Evolutionary conservation across 2,888 invertebrate genomes (phyloP).

Genomic region (Eupithecia vulgata): DNA sequence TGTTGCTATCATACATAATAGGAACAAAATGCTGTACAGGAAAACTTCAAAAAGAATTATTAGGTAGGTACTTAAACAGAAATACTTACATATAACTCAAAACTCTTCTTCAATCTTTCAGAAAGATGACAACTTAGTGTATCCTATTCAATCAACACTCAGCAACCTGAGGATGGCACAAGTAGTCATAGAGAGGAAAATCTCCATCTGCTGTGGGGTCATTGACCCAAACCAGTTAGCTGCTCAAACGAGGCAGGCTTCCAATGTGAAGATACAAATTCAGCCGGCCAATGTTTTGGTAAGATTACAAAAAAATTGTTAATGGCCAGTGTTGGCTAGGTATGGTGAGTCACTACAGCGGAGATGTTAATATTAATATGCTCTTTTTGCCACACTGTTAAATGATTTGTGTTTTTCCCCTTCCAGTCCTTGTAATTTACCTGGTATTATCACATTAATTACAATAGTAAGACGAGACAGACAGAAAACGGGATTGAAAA

Average conservation of each 20-base stretch:
- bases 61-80: too few species aligned
- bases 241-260: conserved; percentile 33
- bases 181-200: conserved; percentile 70
- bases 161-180: conserved; percentile 67
- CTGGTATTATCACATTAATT: too few species aligned
- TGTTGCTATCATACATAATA: too few species aligned
- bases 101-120: conserved; percentile 47
- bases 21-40: too few species aligned
- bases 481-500: too few species aligned
- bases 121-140: conserved; percentile 57
- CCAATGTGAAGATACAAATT: conserved; percentile 54
- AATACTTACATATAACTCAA: neutral
- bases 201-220: conserved; percentile 65
- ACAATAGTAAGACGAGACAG: too few species aligned
- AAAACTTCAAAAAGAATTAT: neutral
- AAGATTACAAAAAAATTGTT: neutral
- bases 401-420: too few species aligned
- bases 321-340: neutral
- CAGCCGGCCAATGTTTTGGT: conserved; percentile 73
- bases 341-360: too few species aligned
- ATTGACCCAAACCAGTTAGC: conserved; percentile 39
- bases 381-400: too few species aligned
- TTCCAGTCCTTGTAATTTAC: too few species aligned
- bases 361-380: too few species aligned
- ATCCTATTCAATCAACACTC: conserved; percentile 62